A percentile compares a stretch with the other conserved stretches of the same genome.
Conservation (phyloP, 2,888 invertebrate species). For the Ernsta delagoae region DNA sequence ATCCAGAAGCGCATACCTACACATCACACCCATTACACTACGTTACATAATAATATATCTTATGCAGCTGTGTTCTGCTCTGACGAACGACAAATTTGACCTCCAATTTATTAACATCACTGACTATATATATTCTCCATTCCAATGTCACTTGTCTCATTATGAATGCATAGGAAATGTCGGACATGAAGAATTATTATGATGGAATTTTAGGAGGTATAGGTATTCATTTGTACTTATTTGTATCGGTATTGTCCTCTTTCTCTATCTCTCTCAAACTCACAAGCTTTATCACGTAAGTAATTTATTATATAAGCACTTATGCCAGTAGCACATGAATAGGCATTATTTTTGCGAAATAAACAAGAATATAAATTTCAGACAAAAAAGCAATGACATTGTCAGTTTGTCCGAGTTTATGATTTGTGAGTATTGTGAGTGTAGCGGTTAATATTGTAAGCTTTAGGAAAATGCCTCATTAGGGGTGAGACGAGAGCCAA, state of each 20-base stretch:
- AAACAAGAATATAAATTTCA: constrained; percentile 2
- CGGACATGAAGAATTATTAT: constrained; percentile 5
- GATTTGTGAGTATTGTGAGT: constrained; percentile 22
- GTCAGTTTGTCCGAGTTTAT: constrained; percentile 3
- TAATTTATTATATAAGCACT: too few species aligned
- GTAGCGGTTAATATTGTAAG: constrained; percentile 42
- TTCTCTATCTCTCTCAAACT: neutral
- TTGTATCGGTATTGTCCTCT: too few species aligned
- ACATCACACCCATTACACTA: too few species aligned
- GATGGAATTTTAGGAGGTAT: neutral
- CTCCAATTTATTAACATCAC: constrained; percentile 50
- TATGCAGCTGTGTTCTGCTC: constrained; percentile 52
- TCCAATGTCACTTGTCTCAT: constrained; percentile 57
- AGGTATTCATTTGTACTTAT: too few species aligned
- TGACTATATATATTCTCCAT: constrained; percentile 55
- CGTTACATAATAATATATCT: neutral
- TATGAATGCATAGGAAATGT: constrained; percentile 13
- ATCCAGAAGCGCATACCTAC: constrained; percentile 29
- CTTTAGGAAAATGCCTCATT: constrained; percentile 26
- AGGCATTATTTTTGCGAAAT: neutral
- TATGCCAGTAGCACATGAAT: neutral
- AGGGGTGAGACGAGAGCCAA: constrained; percentile 40
- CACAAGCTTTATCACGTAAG: too few species aligned
- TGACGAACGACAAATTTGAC: constrained; percentile 51
- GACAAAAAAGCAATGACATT: neutral